phyloP scores from a whole-genome alignment of 2,797 vertebrate genomes.

The Anolis apletophallus region DNA sequence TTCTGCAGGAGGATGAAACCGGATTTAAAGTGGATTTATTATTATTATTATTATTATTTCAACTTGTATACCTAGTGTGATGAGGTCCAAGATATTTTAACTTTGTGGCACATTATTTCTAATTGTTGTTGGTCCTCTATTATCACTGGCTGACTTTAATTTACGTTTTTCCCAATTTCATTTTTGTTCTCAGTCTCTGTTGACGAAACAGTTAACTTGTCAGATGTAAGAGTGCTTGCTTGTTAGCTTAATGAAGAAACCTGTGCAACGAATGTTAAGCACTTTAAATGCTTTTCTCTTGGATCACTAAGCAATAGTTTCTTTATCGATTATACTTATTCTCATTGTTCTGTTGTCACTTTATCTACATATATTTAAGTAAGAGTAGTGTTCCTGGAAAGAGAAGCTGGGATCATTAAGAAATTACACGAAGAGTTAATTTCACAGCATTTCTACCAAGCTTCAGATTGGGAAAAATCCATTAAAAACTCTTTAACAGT shows the following conservation, averaged over 20 bases:
- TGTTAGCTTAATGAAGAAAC: conserved; percentile 41
- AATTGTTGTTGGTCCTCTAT: neutral
- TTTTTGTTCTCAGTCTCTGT: neutral
- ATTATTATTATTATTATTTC: too few relatives aligned
- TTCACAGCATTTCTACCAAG: conserved; percentile 17
- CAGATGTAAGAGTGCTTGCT: conserved; percentile 32
- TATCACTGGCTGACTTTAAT: neutral
- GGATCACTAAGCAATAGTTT: conserved; percentile 32
- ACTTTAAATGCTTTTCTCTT: conserved; percentile 34
- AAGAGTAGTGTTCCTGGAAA: conserved; percentile 19
- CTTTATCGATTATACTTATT: conserved; percentile 24
- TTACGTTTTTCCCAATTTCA: fast-evolving
- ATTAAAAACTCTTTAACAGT: neutral
- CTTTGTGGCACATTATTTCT: neutral
- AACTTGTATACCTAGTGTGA: too few relatives aligned
- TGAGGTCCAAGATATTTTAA: neutral
- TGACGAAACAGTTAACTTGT: conserved; percentile 47
- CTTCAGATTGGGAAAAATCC: conserved; percentile 32
- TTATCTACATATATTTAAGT: neutral
- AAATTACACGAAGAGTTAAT: conserved; percentile 20
- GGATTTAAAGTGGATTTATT: too few relatives aligned
- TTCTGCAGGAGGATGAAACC: too few relatives aligned
- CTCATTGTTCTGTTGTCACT: conserved; percentile 38
- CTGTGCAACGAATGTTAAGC: conserved; percentile 41
- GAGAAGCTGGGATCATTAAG: conserved; percentile 42